These are phyloP conservation scores for Oriolus oriolus DNA, from an alignment of 2,113 vertebrate genomes.

Conservation along the genomic window DNA sequence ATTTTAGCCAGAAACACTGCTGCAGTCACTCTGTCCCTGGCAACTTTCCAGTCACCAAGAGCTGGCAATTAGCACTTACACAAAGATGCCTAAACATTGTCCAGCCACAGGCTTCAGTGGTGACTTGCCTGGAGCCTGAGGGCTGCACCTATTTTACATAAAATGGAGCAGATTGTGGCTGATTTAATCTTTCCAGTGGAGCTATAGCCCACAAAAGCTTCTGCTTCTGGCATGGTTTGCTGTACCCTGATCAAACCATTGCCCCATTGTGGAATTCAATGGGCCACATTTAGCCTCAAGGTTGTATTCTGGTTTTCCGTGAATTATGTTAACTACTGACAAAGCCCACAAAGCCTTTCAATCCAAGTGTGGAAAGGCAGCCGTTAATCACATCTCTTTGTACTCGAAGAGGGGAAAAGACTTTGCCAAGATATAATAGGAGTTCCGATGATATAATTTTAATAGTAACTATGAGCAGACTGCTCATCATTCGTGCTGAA, in stretches of 20 bases:
- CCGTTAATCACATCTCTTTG: constrained; percentile 39
- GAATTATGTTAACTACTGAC: constrained; percentile 24
- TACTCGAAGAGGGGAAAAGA: not conserved
- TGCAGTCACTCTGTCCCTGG: constrained; percentile 11
- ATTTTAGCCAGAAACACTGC: not conserved
- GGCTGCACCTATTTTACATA: constrained; percentile 38
- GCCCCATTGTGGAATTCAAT: constrained; percentile 15
- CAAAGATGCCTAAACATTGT: constrained; percentile 38
- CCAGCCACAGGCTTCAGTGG: not conserved
- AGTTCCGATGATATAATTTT: constrained; percentile 28
- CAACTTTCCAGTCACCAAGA: constrained; percentile 38
- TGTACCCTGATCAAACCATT: not conserved
- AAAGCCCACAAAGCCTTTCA: not conserved
- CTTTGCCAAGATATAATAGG: constrained; percentile 8
- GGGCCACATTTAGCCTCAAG: constrained; percentile 38
- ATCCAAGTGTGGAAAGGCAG: constrained; percentile 6
- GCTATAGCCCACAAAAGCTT: constrained; percentile 3
- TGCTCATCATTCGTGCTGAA: not conserved
- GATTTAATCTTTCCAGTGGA: constrained; percentile 25
- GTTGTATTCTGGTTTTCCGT: constrained; percentile 15
- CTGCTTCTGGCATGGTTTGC: constrained; percentile 9
- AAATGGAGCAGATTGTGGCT: constrained; percentile 36
- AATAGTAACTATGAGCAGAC: constrained; percentile 28
- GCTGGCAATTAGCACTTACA: constrained; percentile 63
- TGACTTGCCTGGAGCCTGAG: not conserved